Evolutionary conservation across 2,888 invertebrate genomes (phyloP), one percentile per base, ranked within the genome.

Genomic region (Fragum sueziense): DNA sequence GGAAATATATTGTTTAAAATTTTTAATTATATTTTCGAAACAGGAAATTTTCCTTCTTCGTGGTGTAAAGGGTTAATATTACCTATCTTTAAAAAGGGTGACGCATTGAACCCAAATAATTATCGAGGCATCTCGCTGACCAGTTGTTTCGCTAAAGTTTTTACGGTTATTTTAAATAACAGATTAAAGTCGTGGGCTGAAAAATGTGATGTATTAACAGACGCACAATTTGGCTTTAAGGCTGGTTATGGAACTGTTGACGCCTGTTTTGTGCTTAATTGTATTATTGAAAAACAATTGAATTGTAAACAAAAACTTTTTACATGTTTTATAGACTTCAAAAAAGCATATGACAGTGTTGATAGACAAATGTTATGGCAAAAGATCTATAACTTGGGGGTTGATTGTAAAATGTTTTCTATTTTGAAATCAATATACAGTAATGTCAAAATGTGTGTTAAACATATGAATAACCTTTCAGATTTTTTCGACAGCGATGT

Each of bases 11-110:
- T 69, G 20, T 29, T 31, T 29, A 22, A 25, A 7, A 7, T 69
- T 7, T 69, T 69, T 27, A 68, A 68, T 29, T 27, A 68, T 47
- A 47, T 68, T 14, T 51, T 47, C 22, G 51, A 68, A n/a, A 52
- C 29, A 31, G 69, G 69, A 52, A 9, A 69, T 51, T 69, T 69
- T 20, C 69, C 69, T 20, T n/a, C 27, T n/a, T 33, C 51, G 14
- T 52, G 69, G 69, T 51, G 31, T n/a, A 27, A 69, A 69, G 69
- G 69, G 22, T 31, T 69, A 25, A 69, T 69, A 11, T 11, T 69
- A 20, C 69, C 69, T 20, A 52, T 52, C 9, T 25, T 52, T 29
- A 69, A 51, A 25, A 52, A 69, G 54, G 52, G 31, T 25, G 52
- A 51, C n/a, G 9, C 69, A 33, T 51, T 3, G 11, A 52, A 51